A percentile compares a stretch with the other conserved stretches of the same genome.
Evolutionary conservation across 2,797 vertebrate species (phyloP).

Genomic region (Lagorchestes hirsutus): DNA sequence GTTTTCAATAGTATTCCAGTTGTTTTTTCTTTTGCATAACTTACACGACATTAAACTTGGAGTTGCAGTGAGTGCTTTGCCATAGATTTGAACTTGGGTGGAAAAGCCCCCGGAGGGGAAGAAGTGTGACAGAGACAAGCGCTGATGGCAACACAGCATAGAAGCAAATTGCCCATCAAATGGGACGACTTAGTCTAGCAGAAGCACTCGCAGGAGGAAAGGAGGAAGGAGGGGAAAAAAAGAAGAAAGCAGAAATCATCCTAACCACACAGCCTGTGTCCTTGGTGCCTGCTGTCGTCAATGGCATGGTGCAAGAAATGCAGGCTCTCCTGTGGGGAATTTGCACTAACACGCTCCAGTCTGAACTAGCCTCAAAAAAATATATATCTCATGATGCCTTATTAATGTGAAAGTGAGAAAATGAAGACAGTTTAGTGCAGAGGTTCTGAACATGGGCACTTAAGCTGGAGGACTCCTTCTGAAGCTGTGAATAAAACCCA

Average conservation of each 20-base stretch:
- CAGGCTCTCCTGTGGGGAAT: neutral
- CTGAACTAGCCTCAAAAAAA: constrained; percentile 14
- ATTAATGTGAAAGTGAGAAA: constrained; percentile 37
- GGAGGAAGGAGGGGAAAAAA: neutral
- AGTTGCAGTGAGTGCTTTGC: constrained; percentile 6
- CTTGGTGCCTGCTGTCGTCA: constrained; percentile 53
- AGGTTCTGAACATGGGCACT: neutral
- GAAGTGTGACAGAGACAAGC: neutral
- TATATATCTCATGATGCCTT: neutral
- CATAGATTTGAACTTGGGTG: constrained; percentile 44
- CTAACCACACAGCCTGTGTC: neutral
- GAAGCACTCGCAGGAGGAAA: constrained; percentile 37
- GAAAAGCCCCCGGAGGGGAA: constrained; percentile 33
- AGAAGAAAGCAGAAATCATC: constrained; percentile 54
- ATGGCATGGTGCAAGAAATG: neutral
- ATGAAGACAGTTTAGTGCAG: neutral
- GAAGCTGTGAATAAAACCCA: neutral
- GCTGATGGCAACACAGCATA: constrained; percentile 60
- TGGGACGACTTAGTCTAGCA: constrained; percentile 57
- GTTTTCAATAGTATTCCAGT: constrained; percentile 56
- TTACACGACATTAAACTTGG: constrained; percentile 53
- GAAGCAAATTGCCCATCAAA: constrained; percentile 76
- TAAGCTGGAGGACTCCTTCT: constrained; percentile 9
- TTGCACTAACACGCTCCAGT: constrained; percentile 20
- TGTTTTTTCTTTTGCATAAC: constrained; percentile 47